Evolutionary conservation across 2,888 invertebrate species (phyloP).

Genomic region (Asteroscopus sphinx): DNA sequence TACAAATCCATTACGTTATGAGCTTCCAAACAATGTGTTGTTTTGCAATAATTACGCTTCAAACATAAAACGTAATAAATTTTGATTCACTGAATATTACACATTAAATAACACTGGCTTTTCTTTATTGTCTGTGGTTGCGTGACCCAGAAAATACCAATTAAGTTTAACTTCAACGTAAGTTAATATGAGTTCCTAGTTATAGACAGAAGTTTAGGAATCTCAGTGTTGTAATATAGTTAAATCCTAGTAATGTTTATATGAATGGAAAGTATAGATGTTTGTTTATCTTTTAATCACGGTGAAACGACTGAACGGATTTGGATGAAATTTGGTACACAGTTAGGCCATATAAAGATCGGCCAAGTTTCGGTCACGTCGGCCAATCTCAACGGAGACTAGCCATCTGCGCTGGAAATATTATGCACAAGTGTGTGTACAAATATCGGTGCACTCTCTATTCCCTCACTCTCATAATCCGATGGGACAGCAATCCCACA

Average conservation of each 20-base stretch:
- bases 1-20: slow-evolving; percentile 52
- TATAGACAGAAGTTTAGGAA: slow-evolving; percentile 17
- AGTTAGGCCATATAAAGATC: too few relatives aligned
- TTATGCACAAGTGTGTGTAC: too few relatives aligned
- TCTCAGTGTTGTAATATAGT: slow-evolving; percentile 18
- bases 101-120: slow-evolving; percentile 50
- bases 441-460: too few relatives aligned
- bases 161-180: slow-evolving; percentile 36
- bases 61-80: slow-evolving; percentile 56
- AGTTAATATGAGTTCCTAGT: slow-evolving; percentile 37
- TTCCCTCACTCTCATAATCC: too few relatives aligned
- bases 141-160: slow-evolving; percentile 52
- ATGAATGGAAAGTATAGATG: too few relatives aligned
- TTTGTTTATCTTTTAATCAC: too few relatives aligned
- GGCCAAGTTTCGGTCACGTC: too few relatives aligned
- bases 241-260: background rate
- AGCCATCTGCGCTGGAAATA: too few relatives aligned
- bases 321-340: too few relatives aligned
- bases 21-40: slow-evolving; percentile 58
- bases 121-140: slow-evolving; percentile 50
- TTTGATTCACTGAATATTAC: slow-evolving; percentile 56
- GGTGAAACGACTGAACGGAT: too few relatives aligned
- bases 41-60: slow-evolving; percentile 59
- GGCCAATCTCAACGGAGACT: too few relatives aligned
- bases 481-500: too few relatives aligned